A percentile compares a stretch with the other conserved stretches of the same genome.
These are phyloP conservation scores for Formica aserva DNA, from an alignment of 2,888 invertebrate genomes.

Conservation along the genomic window DNA sequence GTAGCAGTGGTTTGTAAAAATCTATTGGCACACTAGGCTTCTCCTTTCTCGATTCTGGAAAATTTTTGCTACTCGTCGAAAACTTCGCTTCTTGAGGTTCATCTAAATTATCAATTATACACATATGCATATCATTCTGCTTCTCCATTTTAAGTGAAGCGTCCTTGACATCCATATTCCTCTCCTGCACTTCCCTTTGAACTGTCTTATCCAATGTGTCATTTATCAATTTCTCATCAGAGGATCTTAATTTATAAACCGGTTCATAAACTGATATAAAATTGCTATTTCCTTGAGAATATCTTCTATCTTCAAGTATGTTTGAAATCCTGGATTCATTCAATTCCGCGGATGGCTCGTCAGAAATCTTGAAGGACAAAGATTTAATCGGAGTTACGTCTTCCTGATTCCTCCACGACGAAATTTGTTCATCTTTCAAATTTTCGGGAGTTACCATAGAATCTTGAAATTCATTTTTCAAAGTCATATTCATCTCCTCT, in stretches of 20 bases:
- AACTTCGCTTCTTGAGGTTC: neutral
- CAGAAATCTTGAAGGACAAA: neutral
- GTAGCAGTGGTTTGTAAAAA: constrained; percentile 73
- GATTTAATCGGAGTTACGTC: neutral
- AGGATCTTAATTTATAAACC: neutral
- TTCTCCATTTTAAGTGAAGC: neutral
- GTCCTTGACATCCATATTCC: neutral
- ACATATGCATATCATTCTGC: neutral
- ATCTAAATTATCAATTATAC: constrained; percentile 5
- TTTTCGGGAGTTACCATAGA: neutral
- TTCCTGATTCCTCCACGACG: constrained; percentile 8
- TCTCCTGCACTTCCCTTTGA: constrained; percentile 12
- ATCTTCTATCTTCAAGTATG: neutral
- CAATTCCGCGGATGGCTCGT: neutral
- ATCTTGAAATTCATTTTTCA: constrained; percentile 1
- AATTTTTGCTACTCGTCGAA: constrained; percentile 1
- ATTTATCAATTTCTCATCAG: constrained; percentile 20
- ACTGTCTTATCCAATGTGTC: neutral
- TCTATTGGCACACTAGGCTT: constrained; percentile 75
- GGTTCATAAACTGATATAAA: neutral
- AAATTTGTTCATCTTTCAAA: neutral
- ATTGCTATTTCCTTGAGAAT: neutral
- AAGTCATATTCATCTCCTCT: constrained; percentile 12
- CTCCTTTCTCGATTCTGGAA: constrained; percentile 32
- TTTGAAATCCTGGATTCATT: constrained; percentile 18